Base-by-base conservation (phyloP, 1,140 invertebrate genomes). In the Drosophila sturtevanti region DNA sequence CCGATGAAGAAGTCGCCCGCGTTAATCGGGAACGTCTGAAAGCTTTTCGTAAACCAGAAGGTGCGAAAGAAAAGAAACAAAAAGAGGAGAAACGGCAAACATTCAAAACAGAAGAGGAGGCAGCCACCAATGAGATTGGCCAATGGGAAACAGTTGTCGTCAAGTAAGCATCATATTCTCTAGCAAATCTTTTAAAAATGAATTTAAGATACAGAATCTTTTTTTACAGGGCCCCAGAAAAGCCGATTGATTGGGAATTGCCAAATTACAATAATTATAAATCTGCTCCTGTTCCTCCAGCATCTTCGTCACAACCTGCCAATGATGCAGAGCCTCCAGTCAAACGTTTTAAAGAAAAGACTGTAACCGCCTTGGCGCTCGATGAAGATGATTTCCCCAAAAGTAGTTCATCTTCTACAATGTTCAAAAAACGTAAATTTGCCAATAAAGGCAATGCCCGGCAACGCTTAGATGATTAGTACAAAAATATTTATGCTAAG, bases 341-440 rank as follows among this genome's bases (percentile, higher is more conserved):
- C 7, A 94, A 93, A 60, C 93, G 93, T 41, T 95, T 96, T 65
- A 95, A 94, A 78, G 95, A 96, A 79, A 96, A 95, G 91, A 93
- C 92, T 5, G 89, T 95, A 9, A 84, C 92, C 5, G 90, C 85
- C 22, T 91, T 94, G 31, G 92, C 93, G 52, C 93, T 93, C 34
- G 93, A 93, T 37, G 54, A 56, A 16, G 41, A 48, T 48, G 41
- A 48, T 4, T 0, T 16, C 16, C 41, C 2, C 41, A 48, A 24
- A 35, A 10, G 54, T 4, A 35, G 54, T 18, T 34, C 24, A n/a
- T 34, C 16, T 14, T 34, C 27, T 2, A 90, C 92, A 21, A 91
- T 85, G 7, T 96, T 96, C 74, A 96, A 95, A 63, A 95, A 94
- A 80, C 89, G 95, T 52, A 96, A 95, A 92, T 92, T 95, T 62